Conservation (phyloP, 92 coral and sea anemone genomes). For the Scolanthus callimorphus region DNA sequence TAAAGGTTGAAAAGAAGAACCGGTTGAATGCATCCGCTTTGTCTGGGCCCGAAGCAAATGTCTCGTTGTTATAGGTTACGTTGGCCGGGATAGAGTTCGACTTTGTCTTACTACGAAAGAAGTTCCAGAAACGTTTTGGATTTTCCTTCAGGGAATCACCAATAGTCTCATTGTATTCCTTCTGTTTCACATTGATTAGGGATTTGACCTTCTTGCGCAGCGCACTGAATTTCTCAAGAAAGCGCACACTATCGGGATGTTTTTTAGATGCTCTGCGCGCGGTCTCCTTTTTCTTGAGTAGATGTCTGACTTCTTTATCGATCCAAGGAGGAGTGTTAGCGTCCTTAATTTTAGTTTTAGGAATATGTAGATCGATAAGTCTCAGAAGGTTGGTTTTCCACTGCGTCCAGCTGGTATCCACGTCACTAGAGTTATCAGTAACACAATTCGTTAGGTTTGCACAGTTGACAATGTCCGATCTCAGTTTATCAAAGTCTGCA, state of each 20-base stretch:
- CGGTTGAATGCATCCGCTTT: constrained; percentile 19
- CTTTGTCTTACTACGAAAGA: constrained; percentile 21
- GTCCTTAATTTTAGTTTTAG: constrained; percentile 16
- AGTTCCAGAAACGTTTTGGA: constrained; percentile 30
- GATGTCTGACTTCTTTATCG: constrained; percentile 14
- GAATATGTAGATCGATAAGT: constrained; percentile 8
- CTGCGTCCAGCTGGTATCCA: constrained; percentile 8
- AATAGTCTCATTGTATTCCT: constrained; percentile 24
- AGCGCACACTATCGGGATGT: constrained; percentile 1
- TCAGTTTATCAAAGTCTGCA: neutral
- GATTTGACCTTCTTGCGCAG: constrained; percentile 3
- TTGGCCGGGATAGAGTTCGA: constrained; percentile 10
- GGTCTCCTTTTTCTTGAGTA: constrained; percentile 50
- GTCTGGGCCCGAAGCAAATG: constrained; percentile 5
- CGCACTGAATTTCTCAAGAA: constrained; percentile 14
- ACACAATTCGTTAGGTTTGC: neutral
- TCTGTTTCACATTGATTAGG: constrained; percentile 9
- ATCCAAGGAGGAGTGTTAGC: constrained; percentile 29
- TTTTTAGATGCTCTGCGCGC: constrained; percentile 29
- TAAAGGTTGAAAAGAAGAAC: constrained; percentile 28
- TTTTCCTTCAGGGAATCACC: constrained; percentile 28
- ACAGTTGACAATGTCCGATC: neutral
- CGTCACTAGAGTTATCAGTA: neutral
- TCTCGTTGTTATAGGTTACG: constrained; percentile 3
- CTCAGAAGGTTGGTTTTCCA: constrained; percentile 20